phyloP scores from a whole-genome alignment of 2,113 vertebrate genomes.

The Rhineura floridana region DNA sequence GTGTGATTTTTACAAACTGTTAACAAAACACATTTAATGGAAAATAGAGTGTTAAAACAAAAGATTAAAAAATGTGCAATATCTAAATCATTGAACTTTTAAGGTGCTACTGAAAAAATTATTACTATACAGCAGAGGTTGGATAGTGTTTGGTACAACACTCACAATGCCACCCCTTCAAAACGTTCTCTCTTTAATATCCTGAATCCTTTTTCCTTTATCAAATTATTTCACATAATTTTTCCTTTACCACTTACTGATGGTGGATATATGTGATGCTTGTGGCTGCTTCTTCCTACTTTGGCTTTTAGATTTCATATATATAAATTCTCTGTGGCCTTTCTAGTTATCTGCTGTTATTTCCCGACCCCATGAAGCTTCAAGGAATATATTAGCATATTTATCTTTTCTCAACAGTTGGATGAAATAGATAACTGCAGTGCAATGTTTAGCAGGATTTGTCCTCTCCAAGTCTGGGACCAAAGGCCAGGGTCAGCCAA shows the following conservation, averaged over 20 bases:
- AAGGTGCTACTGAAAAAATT: not conserved
- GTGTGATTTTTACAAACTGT: not conserved
- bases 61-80: not conserved
- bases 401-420: constrained; percentile 13
- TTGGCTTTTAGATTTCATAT: not conserved
- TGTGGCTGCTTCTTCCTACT: not conserved
- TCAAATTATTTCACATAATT: not conserved
- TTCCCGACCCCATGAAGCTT: constrained; percentile 25
- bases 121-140: not conserved
- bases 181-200: not conserved
- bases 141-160: not conserved
- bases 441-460: not conserved
- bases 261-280: not conserved
- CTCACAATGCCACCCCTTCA: not conserved
- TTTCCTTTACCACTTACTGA: not conserved
- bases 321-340: not conserved
- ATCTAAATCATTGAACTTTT: not conserved
- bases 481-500: too few species aligned
- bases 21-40: not conserved
- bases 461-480: constrained; percentile 32
- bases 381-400: constrained; percentile 31
- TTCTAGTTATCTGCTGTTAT: not conserved
- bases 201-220: not conserved
- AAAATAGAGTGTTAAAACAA: not conserved
- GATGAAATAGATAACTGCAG: not conserved